Evolutionary conservation across 2,797 vertebrate genomes (phyloP).

Genomic region (Sebastiscus albofasciatus): DNA sequence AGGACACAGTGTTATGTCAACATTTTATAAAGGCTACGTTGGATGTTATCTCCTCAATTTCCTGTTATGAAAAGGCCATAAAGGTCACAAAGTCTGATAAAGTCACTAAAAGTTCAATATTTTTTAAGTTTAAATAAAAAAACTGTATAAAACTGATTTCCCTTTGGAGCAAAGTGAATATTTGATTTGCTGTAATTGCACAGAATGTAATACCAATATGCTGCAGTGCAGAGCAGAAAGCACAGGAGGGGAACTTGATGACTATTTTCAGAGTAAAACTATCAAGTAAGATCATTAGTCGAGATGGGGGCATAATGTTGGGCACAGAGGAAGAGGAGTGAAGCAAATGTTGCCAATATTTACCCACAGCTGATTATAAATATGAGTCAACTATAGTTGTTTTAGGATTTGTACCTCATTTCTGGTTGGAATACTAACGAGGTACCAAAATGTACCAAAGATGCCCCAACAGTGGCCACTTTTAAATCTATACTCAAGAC

Average conservation of each 20-base stretch:
- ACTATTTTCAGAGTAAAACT: constrained; percentile 6
- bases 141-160: neutral
- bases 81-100: neutral
- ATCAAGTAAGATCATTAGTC: neutral
- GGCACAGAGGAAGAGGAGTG: neutral
- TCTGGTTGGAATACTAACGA: neutral
- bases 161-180: neutral
- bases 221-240: neutral
- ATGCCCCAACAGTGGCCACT: too few relatives aligned
- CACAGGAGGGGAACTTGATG: neutral
- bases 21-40: neutral
- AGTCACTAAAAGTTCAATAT: neutral
- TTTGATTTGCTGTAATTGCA: neutral
- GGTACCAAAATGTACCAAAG: neutral
- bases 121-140: neutral
- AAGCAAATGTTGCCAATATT: neutral
- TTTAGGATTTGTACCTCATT: neutral
- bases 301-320: neutral
- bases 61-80: too few relatives aligned
- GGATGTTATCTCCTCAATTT: neutral
- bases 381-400: neutral
- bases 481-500: too few relatives aligned
- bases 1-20: neutral
- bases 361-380: neutral
- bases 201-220: neutral